Evolutionary conservation across 2,797 vertebrate species (phyloP).

Genomic region (Megalops cyprinoides): DNA sequence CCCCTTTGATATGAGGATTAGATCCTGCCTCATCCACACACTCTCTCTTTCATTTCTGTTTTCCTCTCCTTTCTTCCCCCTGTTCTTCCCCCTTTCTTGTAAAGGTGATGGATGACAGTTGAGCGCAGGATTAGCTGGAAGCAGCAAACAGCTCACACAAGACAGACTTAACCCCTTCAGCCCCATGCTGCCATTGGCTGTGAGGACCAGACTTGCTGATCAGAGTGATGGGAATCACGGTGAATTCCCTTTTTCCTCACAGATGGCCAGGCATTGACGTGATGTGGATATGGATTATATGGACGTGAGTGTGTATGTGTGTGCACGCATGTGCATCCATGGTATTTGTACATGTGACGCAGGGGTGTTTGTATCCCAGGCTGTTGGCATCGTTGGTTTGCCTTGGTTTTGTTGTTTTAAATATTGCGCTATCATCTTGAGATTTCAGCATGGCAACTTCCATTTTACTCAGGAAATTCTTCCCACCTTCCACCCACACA

Average conservation of each 20-base stretch:
- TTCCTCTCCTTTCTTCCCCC: slow-evolving; percentile 27
- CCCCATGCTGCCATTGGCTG: neutral
- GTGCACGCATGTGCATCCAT: neutral
- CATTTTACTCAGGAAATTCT: no score
- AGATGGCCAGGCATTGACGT: no score
- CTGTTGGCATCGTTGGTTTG: neutral
- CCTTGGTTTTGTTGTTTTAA: neutral
- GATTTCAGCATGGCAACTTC: no score
- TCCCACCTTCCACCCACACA: no score
- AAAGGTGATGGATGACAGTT: slow-evolving; percentile 35
- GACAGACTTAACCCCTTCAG: slow-evolving; percentile 21
- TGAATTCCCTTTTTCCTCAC: no score
- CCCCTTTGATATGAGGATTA: slow-evolving; percentile 36
- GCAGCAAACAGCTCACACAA: slow-evolving; percentile 24
- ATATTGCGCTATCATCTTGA: no score
- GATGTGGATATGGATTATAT: no score
- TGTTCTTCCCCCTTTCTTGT: slow-evolving; percentile 31
- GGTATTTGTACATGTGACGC: neutral
- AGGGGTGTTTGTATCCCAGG: neutral
- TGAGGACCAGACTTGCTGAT: neutral
- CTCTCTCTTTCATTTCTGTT: slow-evolving; percentile 37
- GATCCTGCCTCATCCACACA: slow-evolving; percentile 27
- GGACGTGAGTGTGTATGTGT: slow-evolving; percentile 11
- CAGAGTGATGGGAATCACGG: neutral
- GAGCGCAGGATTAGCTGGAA: slow-evolving; percentile 21